Evolutionary conservation across 2,888 invertebrate genomes (phyloP).

Genomic region (Acleris holmiana): DNA sequence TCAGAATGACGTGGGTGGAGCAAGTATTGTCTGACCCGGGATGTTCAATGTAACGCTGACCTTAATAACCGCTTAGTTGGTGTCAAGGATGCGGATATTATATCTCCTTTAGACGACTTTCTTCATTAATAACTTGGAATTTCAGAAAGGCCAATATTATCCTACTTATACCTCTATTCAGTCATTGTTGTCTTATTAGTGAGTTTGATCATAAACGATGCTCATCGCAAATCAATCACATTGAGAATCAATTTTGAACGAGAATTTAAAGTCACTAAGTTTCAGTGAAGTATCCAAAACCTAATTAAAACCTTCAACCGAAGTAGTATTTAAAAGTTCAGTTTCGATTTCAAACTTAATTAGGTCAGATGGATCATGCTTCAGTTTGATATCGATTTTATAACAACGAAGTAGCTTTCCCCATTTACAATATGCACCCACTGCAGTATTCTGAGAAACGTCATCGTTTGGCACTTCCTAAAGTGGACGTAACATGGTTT

Average conservation of each 20-base stretch:
- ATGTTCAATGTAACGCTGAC: constrained; percentile 22
- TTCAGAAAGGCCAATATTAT: neutral
- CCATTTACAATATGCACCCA: too few relatives aligned
- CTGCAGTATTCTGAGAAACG: too few relatives aligned
- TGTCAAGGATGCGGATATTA: constrained; percentile 27
- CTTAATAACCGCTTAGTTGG: constrained; percentile 23
- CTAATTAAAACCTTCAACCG: neutral
- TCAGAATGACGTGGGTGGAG: constrained; percentile 20
- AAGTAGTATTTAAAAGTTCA: neutral
- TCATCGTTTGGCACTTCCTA: too few relatives aligned
- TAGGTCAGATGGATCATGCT: too few relatives aligned
- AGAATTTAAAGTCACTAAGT: neutral
- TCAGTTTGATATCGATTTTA: too few relatives aligned
- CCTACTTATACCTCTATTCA: too few relatives aligned
- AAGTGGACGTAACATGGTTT: too few relatives aligned
- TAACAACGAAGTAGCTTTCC: too few relatives aligned
- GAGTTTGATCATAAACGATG: too few relatives aligned
- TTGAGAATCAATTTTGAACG: neutral
- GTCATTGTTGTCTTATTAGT: too few relatives aligned
- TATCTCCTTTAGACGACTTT: neutral
- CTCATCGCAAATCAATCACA: too few relatives aligned
- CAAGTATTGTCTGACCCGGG: constrained; percentile 34
- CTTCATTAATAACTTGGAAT: neutral
- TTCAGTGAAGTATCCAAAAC: neutral
- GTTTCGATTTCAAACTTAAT: too few relatives aligned